Base-by-base conservation (phyloP, 2,797 vertebrate genomes). In the Squalus acanthias region DNA sequence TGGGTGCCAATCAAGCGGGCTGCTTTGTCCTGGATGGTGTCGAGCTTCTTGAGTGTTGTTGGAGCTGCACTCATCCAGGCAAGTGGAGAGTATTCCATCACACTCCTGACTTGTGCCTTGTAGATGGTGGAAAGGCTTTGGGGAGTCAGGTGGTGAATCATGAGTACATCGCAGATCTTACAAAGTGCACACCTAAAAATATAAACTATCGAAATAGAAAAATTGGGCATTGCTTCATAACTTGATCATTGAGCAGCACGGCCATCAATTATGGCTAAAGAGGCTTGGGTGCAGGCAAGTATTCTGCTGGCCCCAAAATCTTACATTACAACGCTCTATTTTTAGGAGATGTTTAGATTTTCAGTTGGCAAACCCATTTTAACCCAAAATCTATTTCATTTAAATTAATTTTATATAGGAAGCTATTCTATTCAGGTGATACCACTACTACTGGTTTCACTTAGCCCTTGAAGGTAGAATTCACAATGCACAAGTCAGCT, bases 341-440 rank as follows among this genome's bases (percentile, higher is more conserved):
- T 93, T 93, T 67, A 33, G 4, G 22, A 92, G 89, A n/a, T 67
- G 1, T 20, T 65, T 24, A 20, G 63, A 67, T 46, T 93, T 93
- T 93, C 60, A 93, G 33, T 67, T n/a, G 20, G 60, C 33, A 39
- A 39, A 93, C n/a, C 5, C 6, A 60, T 60, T 76, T 95, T 26
- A 95, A 74, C 26, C 60, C 26, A 95, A 33, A 95, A 74, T 74
- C 94, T 95, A 57, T 95, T 53, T 72, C 24, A 39, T 93, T 93
- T 93, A 93, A 67, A 69, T 93, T 69, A 29, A 50, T 15, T n/a
- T 95, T 95, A 95, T 76, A 76, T 60, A 0, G 57, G 26, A 63
- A 60, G 57, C 26, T n/a, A 53, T 74, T 74, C 72, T 33, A 33
- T 53, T 95, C 50, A 76, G 46, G 70, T 33, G 72, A 95, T 95